These are phyloP conservation scores for Drosophila cardini DNA, from an alignment of 1,140 invertebrate genomes.

Conservation along the genomic window DNA sequence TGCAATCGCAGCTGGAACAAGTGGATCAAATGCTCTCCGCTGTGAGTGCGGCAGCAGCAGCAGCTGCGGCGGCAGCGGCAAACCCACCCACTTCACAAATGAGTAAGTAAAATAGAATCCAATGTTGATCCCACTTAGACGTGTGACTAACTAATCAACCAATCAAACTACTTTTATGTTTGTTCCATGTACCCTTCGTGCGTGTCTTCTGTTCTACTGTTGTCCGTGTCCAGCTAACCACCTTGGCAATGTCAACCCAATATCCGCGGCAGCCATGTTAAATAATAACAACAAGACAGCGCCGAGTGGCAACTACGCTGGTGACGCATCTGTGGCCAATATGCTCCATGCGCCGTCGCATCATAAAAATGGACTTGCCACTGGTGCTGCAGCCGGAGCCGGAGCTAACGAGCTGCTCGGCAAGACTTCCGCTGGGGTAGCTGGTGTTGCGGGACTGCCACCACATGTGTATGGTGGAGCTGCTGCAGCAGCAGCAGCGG, in stretches of 20 bases:
- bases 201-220: background rate
- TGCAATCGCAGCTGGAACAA: slow-evolving; percentile 55
- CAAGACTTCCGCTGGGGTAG: slow-evolving; percentile 12
- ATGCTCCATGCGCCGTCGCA: slow-evolving; percentile 36
- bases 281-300: slow-evolving; percentile 74
- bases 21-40: slow-evolving; percentile 73
- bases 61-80: slow-evolving; percentile 23
- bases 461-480: slow-evolving; percentile 39
- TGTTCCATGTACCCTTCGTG: background rate
- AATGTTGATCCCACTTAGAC: background rate
- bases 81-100: slow-evolving; percentile 61
- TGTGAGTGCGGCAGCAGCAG: slow-evolving; percentile 27
- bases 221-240: slow-evolving; percentile 51
- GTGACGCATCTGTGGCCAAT: slow-evolving; percentile 21
- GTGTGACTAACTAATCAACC: slow-evolving; percentile 45
- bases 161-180: background rate
- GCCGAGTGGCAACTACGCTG: slow-evolving; percentile 45
- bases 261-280: slow-evolving; percentile 68
- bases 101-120: slow-evolving; percentile 54
- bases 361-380: slow-evolving; percentile 68
- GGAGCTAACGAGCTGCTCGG: slow-evolving; percentile 32
- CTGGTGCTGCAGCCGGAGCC: slow-evolving; percentile 21
- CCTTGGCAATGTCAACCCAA: slow-evolving; percentile 59
- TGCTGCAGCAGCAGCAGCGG: slow-evolving; percentile 40
- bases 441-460: slow-evolving; percentile 7